Conservation (phyloP, 2,888 invertebrate species). For the Lymantria dispar region DNA sequence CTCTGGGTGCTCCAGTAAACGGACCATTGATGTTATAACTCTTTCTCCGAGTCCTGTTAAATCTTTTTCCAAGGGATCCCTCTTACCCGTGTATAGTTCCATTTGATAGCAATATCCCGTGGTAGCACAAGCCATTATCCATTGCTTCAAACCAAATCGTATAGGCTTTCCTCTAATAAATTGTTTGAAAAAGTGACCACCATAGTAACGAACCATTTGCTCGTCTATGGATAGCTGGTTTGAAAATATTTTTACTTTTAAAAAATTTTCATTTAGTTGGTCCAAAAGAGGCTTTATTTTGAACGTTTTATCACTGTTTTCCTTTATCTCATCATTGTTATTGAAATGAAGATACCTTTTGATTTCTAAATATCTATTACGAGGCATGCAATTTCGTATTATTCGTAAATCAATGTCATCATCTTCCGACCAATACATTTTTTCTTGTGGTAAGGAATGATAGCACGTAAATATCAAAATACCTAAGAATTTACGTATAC, state of each 20-base stretch:
- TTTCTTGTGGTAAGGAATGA: too few species aligned
- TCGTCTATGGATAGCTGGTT: constrained; percentile 16
- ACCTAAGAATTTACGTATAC: too few species aligned
- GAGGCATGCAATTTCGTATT: too few species aligned
- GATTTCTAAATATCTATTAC: too few species aligned
- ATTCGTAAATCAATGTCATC: too few species aligned
- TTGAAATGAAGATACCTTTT: too few species aligned
- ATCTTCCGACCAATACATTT: too few species aligned
- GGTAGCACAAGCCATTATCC: constrained; percentile 19
- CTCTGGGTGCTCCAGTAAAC: constrained; percentile 20
- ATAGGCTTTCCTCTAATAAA: constrained; percentile 17
- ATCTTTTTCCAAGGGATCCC: constrained; percentile 12
- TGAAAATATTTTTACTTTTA: constrained; percentile 14
- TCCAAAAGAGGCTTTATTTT: neutral
- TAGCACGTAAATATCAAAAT: too few species aligned
- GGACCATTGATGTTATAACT: constrained; percentile 22
- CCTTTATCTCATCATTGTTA: too few species aligned
- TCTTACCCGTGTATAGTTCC: constrained; percentile 20
- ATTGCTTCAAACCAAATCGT: constrained; percentile 29
- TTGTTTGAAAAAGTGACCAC: constrained; percentile 17
- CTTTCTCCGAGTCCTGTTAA: constrained; percentile 12
- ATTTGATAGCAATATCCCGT: constrained; percentile 25
- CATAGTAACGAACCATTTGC: constrained; percentile 20
- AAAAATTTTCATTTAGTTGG: neutral
- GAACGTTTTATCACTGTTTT: neutral